These are phyloP conservation scores for Brotula barbata DNA, from an alignment of 2,797 vertebrate genomes.

Conservation along the genomic window DNA sequence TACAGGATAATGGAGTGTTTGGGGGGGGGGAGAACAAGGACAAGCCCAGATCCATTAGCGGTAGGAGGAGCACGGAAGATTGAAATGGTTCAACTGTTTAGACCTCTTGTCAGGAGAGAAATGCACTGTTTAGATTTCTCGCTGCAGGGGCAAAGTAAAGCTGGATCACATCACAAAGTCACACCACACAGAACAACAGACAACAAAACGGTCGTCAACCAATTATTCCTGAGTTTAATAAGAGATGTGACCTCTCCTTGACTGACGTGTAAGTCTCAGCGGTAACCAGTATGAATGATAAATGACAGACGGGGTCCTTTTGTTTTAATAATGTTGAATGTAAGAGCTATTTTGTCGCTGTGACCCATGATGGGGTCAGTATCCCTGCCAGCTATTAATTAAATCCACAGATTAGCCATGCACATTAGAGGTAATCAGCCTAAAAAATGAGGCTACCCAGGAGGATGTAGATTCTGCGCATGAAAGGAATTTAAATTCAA, in stretches of 20 bases:
- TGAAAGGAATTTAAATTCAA: slow-evolving; percentile 7
- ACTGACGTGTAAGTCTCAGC: too few species aligned
- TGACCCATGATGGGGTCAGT: not conserved
- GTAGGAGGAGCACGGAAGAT: slow-evolving; percentile 10
- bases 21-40: slow-evolving; percentile 4
- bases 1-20: slow-evolving; percentile 7
- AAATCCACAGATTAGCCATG: slow-evolving; percentile 12
- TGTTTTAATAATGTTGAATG: slow-evolving; percentile 8
- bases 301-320: too few species aligned
- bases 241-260: too few species aligned
- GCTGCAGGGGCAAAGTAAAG: not conserved
- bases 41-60: slow-evolving; percentile 16
- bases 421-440: slow-evolving; percentile 19
- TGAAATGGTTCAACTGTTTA: slow-evolving; percentile 34
- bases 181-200: not conserved
- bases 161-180: slow-evolving; percentile 16
- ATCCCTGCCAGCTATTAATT: slow-evolving; percentile 3
- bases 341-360: not conserved
- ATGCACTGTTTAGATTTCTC: slow-evolving; percentile 25
- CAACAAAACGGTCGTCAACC: too few species aligned
- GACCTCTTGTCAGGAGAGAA: slow-evolving; percentile 37
- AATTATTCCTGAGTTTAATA: not conserved
- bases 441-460: slow-evolving; percentile 20
- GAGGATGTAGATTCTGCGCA: not conserved
- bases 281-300: too few species aligned